Evolutionary conservation across 2,888 invertebrate genomes (phyloP).

Genomic region (Nymphalis c-album): DNA sequence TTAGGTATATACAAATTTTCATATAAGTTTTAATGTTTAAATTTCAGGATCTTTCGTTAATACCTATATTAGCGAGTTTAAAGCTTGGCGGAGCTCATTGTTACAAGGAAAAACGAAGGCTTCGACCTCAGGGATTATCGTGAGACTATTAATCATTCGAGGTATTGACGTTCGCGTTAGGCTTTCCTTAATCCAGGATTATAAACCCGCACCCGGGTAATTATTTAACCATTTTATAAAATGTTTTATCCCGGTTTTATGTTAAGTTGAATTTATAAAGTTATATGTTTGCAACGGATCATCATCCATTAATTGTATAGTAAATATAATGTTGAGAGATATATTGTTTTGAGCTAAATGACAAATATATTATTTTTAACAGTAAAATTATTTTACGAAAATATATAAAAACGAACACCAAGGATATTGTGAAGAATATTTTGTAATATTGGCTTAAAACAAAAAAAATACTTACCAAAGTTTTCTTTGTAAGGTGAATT

Average conservation of each 20-base stretch:
- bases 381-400: background rate
- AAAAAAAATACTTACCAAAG: too few relatives aligned
- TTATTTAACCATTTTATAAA: conserved; percentile 39
- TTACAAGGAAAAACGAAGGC: conserved; percentile 51
- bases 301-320: background rate
- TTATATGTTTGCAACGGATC: background rate
- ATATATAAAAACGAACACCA: too few relatives aligned
- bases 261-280: background rate
- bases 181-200: conserved; percentile 56
- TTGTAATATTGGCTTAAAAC: too few relatives aligned
- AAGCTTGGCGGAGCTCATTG: conserved; percentile 36
- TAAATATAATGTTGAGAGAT: background rate
- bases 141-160: conserved; percentile 64
- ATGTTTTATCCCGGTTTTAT: conserved; percentile 17
- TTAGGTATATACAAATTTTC: too few relatives aligned
- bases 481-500: background rate
- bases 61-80: conserved; percentile 28
- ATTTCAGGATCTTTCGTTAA: conserved; percentile 10
- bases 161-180: conserved; percentile 56
- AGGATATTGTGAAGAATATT: too few relatives aligned
- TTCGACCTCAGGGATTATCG: conserved; percentile 57
- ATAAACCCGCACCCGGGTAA: conserved; percentile 42
- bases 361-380: background rate
- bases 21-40: too few relatives aligned
- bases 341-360: too few relatives aligned